phyloP scores from a whole-genome alignment of 2,888 invertebrate species.

The Laothoe populi region DNA sequence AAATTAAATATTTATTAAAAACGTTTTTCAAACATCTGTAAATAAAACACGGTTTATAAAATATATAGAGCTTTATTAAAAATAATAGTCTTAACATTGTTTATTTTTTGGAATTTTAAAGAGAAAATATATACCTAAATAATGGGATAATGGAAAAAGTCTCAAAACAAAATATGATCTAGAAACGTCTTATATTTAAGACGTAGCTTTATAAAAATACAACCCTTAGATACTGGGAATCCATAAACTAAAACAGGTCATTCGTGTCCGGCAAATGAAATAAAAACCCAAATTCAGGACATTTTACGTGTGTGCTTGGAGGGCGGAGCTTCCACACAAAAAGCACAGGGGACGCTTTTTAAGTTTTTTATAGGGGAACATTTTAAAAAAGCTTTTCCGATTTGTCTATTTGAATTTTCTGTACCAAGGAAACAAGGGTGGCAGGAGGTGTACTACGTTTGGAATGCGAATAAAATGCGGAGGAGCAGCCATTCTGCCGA shows the following conservation, averaged over 20 bases:
- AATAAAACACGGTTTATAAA: too few species aligned
- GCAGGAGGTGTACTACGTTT: constrained; percentile 59
- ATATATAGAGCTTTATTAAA: too few species aligned
- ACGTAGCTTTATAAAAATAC: constrained; percentile 59
- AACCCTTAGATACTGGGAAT: constrained; percentile 59
- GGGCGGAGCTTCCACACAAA: constrained; percentile 48
- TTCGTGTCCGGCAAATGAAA: constrained; percentile 40
- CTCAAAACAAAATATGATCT: too few species aligned
- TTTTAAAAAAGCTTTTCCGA: constrained; percentile 79
- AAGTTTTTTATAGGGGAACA: constrained; percentile 58
- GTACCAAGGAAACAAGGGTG: constrained; percentile 62
- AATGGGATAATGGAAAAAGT: too few species aligned
- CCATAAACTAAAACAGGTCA: constrained; percentile 41
- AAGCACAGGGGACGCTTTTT: constrained; percentile 50
- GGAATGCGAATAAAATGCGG: constrained; percentile 54
- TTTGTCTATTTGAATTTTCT: constrained; percentile 80
- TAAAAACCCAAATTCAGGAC: constrained; percentile 9
- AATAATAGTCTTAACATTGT: too few species aligned
- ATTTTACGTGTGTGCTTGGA: constrained; percentile 22
- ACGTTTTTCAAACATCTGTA: too few species aligned
- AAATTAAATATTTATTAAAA: too few species aligned
- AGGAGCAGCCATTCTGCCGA: constrained; percentile 28
- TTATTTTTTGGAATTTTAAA: too few species aligned
- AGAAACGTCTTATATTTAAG: constrained; percentile 1
- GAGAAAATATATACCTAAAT: too few species aligned